Conservation (phyloP, 2,113 vertebrate genomes). For the Mystacornis crossleyi region DNA sequence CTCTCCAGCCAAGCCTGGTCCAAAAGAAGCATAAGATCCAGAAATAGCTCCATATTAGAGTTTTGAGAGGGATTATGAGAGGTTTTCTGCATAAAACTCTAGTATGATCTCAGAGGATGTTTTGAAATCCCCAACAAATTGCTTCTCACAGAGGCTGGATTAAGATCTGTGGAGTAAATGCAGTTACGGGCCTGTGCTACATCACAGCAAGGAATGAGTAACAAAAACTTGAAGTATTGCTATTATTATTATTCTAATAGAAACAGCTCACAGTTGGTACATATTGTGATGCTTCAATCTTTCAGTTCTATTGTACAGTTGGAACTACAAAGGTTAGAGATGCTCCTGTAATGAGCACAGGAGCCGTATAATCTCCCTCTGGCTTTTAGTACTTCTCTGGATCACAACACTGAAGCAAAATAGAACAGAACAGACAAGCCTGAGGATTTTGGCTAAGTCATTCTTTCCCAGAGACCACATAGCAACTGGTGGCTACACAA, state of each 20-base stretch:
- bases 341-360: background rate
- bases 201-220: background rate
- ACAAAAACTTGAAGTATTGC: background rate
- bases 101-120: background rate
- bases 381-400: background rate
- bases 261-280: background rate
- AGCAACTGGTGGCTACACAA: background rate
- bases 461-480: background rate
- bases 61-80: constrained; percentile 12
- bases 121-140: constrained; percentile 41
- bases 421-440: background rate
- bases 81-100: background rate
- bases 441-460: background rate
- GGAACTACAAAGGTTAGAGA: background rate
- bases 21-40: background rate
- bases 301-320: background rate
- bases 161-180: background rate
- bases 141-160: background rate
- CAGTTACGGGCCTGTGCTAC: background rate
- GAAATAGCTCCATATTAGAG: background rate
- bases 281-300: background rate
- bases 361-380: background rate
- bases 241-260: background rate
- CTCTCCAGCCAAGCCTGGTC: background rate
- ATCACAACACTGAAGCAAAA: background rate